Evolutionary conservation across 2,113 vertebrate genomes (phyloP).

Genomic region (Pterocles gutturalis): DNA sequence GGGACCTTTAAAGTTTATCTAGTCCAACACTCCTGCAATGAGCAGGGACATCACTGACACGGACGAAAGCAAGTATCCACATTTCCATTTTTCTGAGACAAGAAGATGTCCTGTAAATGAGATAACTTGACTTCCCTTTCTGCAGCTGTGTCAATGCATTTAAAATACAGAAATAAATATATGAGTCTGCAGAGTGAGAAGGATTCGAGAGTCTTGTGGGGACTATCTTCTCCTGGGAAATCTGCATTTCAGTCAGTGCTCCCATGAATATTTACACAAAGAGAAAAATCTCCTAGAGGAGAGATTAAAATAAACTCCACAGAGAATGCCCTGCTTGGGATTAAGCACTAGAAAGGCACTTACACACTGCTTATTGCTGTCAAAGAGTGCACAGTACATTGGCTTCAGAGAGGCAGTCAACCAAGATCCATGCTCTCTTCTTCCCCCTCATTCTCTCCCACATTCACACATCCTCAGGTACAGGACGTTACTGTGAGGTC

Average conservation of each 20-base stretch:
- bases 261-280: slow-evolving; percentile 39
- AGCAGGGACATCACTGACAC: background rate
- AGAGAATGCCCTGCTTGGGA: slow-evolving; percentile 17
- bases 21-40: background rate
- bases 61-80: background rate
- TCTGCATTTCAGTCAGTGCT: slow-evolving; percentile 8
- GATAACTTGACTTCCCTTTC: background rate
- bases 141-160: background rate
- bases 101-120: background rate
- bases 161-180: background rate
- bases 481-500: background rate
- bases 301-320: background rate
- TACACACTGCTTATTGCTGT: background rate
- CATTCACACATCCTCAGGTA: background rate
- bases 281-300: slow-evolving; percentile 22
- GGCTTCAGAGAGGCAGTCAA: background rate
- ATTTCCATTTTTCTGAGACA: background rate
- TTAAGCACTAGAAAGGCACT: slow-evolving; percentile 32
- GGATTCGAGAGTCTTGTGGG: background rate
- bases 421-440: background rate
- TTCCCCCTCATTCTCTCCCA: background rate
- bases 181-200: background rate
- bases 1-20: background rate
- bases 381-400: background rate
- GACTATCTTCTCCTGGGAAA: slow-evolving; percentile 13